These are phyloP conservation scores for Drosophila sechellia DNA, from an alignment of 1,140 invertebrate genomes.

Conservation along the genomic window DNA sequence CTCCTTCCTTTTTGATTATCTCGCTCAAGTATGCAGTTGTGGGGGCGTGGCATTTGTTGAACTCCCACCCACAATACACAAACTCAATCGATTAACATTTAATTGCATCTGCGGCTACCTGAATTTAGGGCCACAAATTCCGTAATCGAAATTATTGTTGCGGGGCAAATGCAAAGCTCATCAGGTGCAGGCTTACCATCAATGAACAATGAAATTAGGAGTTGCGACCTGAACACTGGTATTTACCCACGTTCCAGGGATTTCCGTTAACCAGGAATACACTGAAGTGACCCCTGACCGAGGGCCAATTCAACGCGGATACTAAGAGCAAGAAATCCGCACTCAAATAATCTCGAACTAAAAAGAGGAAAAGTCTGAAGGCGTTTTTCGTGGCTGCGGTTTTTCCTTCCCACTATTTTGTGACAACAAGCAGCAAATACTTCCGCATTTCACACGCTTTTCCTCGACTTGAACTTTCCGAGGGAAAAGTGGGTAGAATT, in stretches of 20 bases:
- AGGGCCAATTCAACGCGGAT: constrained; percentile 47
- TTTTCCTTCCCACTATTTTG: constrained; percentile 28
- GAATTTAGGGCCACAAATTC: constrained; percentile 44
- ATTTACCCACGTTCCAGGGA: not conserved
- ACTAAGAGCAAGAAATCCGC: constrained; percentile 17
- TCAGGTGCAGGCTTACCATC: constrained; percentile 25
- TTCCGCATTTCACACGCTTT: constrained; percentile 74
- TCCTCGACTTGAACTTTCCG: constrained; percentile 1
- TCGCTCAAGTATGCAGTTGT: constrained; percentile 22
- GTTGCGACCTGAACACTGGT: not conserved
- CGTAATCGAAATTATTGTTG: constrained; percentile 75
- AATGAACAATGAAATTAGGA: constrained; percentile 52
- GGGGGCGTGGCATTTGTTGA: constrained; percentile 34
- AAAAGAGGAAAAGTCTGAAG: constrained; percentile 50
- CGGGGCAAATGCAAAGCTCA: not conserved
- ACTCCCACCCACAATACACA: constrained; percentile 33
- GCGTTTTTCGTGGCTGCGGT: constrained; percentile 46
- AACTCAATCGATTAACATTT: constrained; percentile 79
- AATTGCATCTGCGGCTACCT: constrained; percentile 62
- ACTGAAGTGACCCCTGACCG: constrained; percentile 39
- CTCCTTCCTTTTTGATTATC: constrained; percentile 36
- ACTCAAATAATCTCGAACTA: not conserved
- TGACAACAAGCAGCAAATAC: constrained; percentile 60
- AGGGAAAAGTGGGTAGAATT: constrained; percentile 26
- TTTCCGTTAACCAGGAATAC: constrained; percentile 26